A percentile compares a stretch with the other conserved stretches of the same genome.
Evolutionary conservation across 2,797 vertebrate species (phyloP).

Genomic region (Echiichthys vipera): DNA sequence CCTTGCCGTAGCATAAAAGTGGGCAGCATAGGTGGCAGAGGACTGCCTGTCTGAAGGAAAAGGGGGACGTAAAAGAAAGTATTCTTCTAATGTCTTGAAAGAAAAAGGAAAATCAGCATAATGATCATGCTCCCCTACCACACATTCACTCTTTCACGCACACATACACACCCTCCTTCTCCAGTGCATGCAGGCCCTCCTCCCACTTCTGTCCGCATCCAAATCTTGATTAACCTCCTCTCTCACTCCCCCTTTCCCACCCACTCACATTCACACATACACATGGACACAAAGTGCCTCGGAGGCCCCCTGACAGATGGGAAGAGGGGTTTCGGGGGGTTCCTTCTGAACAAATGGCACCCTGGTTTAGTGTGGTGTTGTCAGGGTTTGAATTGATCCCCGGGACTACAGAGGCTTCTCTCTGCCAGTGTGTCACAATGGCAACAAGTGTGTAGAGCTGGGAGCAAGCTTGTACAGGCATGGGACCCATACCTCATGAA

Average conservation of each 20-base stretch:
- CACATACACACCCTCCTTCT: slow-evolving; percentile 68
- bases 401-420: slow-evolving; percentile 84
- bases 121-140: slow-evolving; percentile 86
- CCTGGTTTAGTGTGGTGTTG: slow-evolving; percentile 88
- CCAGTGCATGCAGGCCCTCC: slow-evolving; percentile 71
- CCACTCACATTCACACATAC: slow-evolving; percentile 85
- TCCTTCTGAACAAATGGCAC: slow-evolving; percentile 85
- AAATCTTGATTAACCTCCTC: slow-evolving; percentile 88
- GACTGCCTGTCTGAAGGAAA: slow-evolving; percentile 78
- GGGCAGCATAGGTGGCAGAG: slow-evolving; percentile 88
- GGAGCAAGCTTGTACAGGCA: slow-evolving; percentile 90
- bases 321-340: slow-evolving; percentile 83
- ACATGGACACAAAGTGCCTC: slow-evolving; percentile 83
- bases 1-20: slow-evolving; percentile 86
- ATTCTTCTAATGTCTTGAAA: slow-evolving; percentile 87
- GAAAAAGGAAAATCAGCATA: slow-evolving; percentile 89
- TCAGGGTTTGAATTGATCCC: slow-evolving; percentile 89
- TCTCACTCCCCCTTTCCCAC: slow-evolving; percentile 81
- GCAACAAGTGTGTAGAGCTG: slow-evolving; percentile 88
- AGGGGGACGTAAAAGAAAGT: slow-evolving; percentile 82
- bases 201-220: slow-evolving; percentile 83
- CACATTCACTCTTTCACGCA: slow-evolving; percentile 81
- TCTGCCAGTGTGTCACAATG: slow-evolving; percentile 88
- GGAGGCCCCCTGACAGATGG: slow-evolving; percentile 91
- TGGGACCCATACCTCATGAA: slow-evolving; percentile 87